Percentiles rank a stretch among this genome's conserved stretches.
phyloP scores from a whole-genome alignment of 2,888 invertebrate species.

The Chloromyia formosa region DNA sequence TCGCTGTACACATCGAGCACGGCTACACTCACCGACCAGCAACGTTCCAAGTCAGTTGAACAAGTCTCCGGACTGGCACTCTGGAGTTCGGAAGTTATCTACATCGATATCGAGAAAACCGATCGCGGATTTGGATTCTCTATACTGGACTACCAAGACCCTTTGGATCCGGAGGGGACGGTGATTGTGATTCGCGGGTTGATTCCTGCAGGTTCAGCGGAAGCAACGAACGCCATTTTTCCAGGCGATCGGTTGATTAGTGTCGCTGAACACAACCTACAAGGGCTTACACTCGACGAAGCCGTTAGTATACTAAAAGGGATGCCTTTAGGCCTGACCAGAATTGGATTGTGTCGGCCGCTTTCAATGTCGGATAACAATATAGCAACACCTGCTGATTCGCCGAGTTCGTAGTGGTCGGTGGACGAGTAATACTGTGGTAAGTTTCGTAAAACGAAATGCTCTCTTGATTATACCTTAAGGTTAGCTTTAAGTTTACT shows the following conservation, averaged over 20 bases:
- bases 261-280: slow-evolving; percentile 90
- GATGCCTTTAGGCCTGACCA: slow-evolving; percentile 88
- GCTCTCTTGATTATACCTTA: no score
- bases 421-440: background rate
- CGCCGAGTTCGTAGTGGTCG: slow-evolving; percentile 62
- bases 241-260: slow-evolving; percentile 94
- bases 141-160: slow-evolving; percentile 97
- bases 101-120: slow-evolving; percentile 90
- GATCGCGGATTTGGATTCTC: slow-evolving; percentile 98
- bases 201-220: slow-evolving; percentile 98
- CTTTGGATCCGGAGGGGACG: slow-evolving; percentile 91
- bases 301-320: slow-evolving; percentile 96
- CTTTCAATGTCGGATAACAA: slow-evolving; percentile 64
- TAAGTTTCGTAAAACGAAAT: slow-evolving; percentile 8
- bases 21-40: slow-evolving; percentile 78
- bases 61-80: slow-evolving; percentile 94
- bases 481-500: no score
- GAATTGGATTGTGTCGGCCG: slow-evolving; percentile 91
- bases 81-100: slow-evolving; percentile 95
- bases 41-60: slow-evolving; percentile 92
- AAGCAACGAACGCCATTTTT: slow-evolving; percentile 90
- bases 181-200: slow-evolving; percentile 97
- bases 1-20: slow-evolving; percentile 89
- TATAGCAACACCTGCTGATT: slow-evolving; percentile 61
- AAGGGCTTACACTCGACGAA: slow-evolving; percentile 91